Evolutionary conservation across 2,113 vertebrate species (phyloP).

Genomic region (Nerophis ophidion): DNA sequence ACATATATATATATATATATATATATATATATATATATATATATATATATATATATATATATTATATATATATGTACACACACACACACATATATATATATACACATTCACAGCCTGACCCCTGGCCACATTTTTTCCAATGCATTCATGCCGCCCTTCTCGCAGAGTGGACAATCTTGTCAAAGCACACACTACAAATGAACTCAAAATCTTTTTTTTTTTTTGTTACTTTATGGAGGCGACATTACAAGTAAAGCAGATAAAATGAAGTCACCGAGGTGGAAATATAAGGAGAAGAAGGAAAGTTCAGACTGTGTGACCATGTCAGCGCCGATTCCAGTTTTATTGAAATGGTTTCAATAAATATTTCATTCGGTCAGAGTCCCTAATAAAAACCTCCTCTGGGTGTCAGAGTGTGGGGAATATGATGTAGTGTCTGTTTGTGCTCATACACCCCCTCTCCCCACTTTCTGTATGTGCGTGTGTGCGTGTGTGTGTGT

Average conservation of each 20-base stretch:
- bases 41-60: too few relatives aligned
- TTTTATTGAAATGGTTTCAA: conserved; percentile 58
- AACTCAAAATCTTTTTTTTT: too few relatives aligned
- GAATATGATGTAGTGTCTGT: conserved; percentile 52
- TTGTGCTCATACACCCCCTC: conserved; percentile 32
- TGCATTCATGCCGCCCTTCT: too few relatives aligned
- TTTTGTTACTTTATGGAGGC: not conserved
- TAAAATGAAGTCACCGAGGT: conserved; percentile 5
- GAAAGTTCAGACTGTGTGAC: conserved; percentile 31
- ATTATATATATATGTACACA: too few relatives aligned
- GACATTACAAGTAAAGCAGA: not conserved
- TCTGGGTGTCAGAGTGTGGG: conserved; percentile 29
- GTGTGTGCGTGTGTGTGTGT: conserved; percentile 4
- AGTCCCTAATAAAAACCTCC: conserved; percentile 46
- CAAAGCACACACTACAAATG: too few relatives aligned
- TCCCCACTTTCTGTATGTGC: conserved; percentile 46
- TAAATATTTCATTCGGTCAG: conserved; percentile 25
- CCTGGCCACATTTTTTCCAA: too few relatives aligned
- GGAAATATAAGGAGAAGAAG: conserved; percentile 2
- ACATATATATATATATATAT: too few relatives aligned
- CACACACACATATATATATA: too few relatives aligned
- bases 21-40: too few relatives aligned
- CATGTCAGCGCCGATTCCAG: conserved; percentile 40
- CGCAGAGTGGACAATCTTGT: too few relatives aligned
- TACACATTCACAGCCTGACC: too few relatives aligned